These are phyloP conservation scores for Scaptomyza parva DNA, from an alignment of 2,888 invertebrate species.

Conservation along the genomic window DNA sequence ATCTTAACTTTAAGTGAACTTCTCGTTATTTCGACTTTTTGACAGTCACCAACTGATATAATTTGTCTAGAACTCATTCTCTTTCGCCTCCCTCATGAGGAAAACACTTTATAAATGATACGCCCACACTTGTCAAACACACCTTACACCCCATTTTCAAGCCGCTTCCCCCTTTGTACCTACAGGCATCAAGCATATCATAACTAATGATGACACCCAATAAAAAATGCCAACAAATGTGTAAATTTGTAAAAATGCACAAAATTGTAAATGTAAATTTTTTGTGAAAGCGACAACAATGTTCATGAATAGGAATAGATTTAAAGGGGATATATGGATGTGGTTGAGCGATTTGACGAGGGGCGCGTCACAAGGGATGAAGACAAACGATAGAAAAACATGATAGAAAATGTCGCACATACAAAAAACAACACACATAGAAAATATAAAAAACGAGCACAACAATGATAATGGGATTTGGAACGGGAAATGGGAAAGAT, in stretches of 20 bases:
- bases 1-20: conserved; percentile 24
- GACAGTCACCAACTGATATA: conserved; percentile 11
- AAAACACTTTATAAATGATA: conserved; percentile 53
- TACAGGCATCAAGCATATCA: conserved; percentile 44
- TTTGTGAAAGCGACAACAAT: conserved; percentile 37
- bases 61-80: conserved; percentile 2
- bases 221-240: conserved; percentile 75
- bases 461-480: conserved; percentile 51
- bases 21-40: not conserved
- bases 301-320: conserved; percentile 18
- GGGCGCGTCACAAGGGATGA: conserved; percentile 49
- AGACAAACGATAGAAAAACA: conserved; percentile 65
- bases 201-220: conserved; percentile 81
- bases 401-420: conserved; percentile 68
- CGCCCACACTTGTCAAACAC: conserved; percentile 69
- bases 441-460: conserved; percentile 46
- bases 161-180: not conserved
- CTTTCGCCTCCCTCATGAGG: conserved; percentile 2
- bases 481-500: no score
- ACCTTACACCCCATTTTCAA: conserved; percentile 46
- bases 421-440: conserved; percentile 22
- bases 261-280: conserved; percentile 73
- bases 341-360: conserved; percentile 53
- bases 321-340: conserved; percentile 38
- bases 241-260: conserved; percentile 73